Evolutionary conservation across 2,113 vertebrate species (phyloP), one percentile per base, ranked within the genome.

Genomic region (Muntiacus muntjak): DNA sequence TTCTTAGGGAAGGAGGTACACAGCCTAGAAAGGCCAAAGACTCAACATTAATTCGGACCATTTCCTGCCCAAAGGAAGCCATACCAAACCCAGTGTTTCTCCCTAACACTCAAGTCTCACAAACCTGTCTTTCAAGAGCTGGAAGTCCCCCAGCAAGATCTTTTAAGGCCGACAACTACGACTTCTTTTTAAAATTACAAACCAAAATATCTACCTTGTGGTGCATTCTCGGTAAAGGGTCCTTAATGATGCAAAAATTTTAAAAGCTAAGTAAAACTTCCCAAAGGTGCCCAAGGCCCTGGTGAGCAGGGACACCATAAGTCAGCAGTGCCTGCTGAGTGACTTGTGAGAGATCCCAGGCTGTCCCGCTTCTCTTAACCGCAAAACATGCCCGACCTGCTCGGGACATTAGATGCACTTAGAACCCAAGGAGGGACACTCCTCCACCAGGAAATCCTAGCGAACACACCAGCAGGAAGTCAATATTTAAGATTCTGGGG

Each of bases 401-500:
- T 95, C 86, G 26, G 40, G 91, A 74, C 93, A 67, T 62, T 50
- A 23, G 71, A 88, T 78, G 91, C 52, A 78, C 93, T 89, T 57
- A 62, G 78, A 83, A 71, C 54, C n/a, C 87, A 54, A 33, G 0
- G 4, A 95, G 74, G 89, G 85, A 30, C 90, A 74, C 92, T 94
- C 92, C 96, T 92, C 58, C 58, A 85, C 95, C 83, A 76, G 96
- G 94, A 96, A 96, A 96, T 96, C 94, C 0, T 93, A 91, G 71
- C 78, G 28, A 79, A 60, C 88, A 94, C 96, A 95, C 71, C 50
- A 95, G 88, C 93, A 79, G 92, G 90, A 96, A 97, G 97, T 93
- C 91, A 95, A 47, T 78, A 91, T 88, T 96, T 60, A 96, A 91
- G 60, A 79, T 71, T 83, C 62, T 50, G 40, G 90, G 67, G 82